These are phyloP conservation scores for Anagrus nilaparvatae DNA, from an alignment of 1,140 invertebrate species.

Conservation along the genomic window DNA sequence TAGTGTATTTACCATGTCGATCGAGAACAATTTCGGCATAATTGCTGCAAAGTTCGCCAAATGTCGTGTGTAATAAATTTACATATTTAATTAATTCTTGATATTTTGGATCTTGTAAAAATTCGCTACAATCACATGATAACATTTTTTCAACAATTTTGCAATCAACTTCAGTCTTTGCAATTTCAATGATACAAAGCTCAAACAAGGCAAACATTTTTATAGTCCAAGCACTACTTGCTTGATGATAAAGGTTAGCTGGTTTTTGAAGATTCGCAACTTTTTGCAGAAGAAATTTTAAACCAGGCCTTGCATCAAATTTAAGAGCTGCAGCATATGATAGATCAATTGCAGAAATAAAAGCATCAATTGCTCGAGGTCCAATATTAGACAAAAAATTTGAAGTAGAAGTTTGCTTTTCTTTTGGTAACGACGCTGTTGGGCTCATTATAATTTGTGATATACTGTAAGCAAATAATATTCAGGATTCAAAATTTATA, in stretches of 20 bases:
- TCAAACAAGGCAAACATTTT: conserved; percentile 81
- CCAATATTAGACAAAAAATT: conserved; percentile 18
- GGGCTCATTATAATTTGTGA: conserved; percentile 34
- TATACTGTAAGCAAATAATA: conserved; percentile 23
- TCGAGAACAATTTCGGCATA: conserved; percentile 54
- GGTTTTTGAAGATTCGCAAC: conserved; percentile 78
- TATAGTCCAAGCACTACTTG: conserved; percentile 83
- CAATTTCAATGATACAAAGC: conserved; percentile 39
- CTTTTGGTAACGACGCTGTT: conserved; percentile 47
- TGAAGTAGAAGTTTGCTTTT: conserved; percentile 12
- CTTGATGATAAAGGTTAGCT: conserved; percentile 85
- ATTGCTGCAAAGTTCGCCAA: conserved; percentile 50
- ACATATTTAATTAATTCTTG: conserved; percentile 26
- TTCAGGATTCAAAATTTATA: no score
- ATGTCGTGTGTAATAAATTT: conserved; percentile 33
- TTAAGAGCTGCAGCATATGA: conserved; percentile 71
- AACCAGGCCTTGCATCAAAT: conserved; percentile 78
- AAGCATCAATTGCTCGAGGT: conserved; percentile 29
- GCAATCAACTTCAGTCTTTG: conserved; percentile 45
- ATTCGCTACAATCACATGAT: conserved; percentile 28
- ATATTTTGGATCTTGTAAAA: conserved; percentile 14
- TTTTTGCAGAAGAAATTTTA: conserved; percentile 90
- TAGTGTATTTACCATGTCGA: conserved; percentile 44
- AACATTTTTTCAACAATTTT: conserved; percentile 56
- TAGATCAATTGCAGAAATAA: conserved; percentile 69